Evolutionary conservation across 2,113 vertebrate species (phyloP).

Genomic region (Dolichotis patagonum): DNA sequence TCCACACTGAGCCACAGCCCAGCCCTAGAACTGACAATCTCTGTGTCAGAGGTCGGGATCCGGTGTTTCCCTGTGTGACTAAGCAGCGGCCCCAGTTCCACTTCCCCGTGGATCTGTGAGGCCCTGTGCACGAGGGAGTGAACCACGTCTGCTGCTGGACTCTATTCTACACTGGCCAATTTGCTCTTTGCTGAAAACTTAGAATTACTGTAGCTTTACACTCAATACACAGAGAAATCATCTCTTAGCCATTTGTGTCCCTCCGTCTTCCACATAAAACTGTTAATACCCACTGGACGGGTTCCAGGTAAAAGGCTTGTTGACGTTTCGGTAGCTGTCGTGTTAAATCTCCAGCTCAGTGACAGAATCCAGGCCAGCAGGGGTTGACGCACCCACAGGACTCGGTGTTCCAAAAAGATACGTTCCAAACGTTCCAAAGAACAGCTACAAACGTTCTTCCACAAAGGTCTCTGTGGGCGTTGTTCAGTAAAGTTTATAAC

Average conservation of each 20-base stretch:
- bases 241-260: not conserved
- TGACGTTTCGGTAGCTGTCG: not conserved
- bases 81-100: not conserved
- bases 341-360: not conserved
- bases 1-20: too few relatives aligned
- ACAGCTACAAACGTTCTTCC: not conserved
- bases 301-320: not conserved
- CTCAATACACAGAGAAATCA: not conserved
- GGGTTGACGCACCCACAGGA: not conserved
- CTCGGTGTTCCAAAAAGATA: not conserved
- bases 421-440: too few relatives aligned
- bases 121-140: not conserved
- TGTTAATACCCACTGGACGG: not conserved
- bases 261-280: not conserved
- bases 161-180: not conserved
- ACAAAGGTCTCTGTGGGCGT: not conserved
- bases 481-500: not conserved
- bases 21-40: not conserved
- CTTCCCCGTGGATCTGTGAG: not conserved
- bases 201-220: not conserved
- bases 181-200: not conserved
- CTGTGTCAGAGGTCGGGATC: not conserved
- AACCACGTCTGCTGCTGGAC: not conserved
- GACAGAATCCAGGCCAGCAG: not conserved
- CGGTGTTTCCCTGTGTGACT: not conserved